These are phyloP conservation scores for Rhagonycha fulva DNA, from an alignment of 2,888 invertebrate genomes.

Conservation along the genomic window DNA sequence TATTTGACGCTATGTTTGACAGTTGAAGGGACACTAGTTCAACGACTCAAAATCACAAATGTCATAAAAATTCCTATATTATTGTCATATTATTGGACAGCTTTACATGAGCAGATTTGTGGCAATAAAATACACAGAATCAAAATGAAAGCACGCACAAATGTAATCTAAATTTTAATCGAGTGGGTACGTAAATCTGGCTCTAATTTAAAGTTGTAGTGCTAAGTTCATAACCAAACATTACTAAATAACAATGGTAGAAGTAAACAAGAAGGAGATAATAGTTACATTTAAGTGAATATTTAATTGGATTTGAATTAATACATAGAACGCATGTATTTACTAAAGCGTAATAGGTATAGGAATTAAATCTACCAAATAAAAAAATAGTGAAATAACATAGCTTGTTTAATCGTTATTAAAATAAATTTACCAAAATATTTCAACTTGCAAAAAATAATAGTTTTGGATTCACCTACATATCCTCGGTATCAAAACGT, in stretches of 20 bases:
- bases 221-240: not conserved
- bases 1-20: too few relatives aligned
- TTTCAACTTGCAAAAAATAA: too few relatives aligned
- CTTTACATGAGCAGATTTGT: not conserved
- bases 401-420: too few relatives aligned
- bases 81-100: too few relatives aligned
- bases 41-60: not conserved
- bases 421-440: too few relatives aligned
- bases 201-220: not conserved
- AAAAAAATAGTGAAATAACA: too few relatives aligned
- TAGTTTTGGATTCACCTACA: too few relatives aligned
- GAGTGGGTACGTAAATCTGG: not conserved
- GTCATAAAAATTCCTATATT: not conserved
- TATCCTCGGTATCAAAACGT: too few relatives aligned
- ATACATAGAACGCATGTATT: not conserved
- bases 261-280: slow-evolving; percentile 10
- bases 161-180: not conserved
- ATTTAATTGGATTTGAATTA: slow-evolving; percentile 23
- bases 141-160: not conserved
- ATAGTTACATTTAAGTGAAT: slow-evolving; percentile 21
- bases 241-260: slow-evolving; percentile 16
- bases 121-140: not conserved
- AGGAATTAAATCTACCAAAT: too few relatives aligned
- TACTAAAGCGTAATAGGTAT: too few relatives aligned
- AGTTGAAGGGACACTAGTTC: too few relatives aligned